Base-by-base conservation (phyloP, 2,888 invertebrate species). In the Melipona bicolor region DNA sequence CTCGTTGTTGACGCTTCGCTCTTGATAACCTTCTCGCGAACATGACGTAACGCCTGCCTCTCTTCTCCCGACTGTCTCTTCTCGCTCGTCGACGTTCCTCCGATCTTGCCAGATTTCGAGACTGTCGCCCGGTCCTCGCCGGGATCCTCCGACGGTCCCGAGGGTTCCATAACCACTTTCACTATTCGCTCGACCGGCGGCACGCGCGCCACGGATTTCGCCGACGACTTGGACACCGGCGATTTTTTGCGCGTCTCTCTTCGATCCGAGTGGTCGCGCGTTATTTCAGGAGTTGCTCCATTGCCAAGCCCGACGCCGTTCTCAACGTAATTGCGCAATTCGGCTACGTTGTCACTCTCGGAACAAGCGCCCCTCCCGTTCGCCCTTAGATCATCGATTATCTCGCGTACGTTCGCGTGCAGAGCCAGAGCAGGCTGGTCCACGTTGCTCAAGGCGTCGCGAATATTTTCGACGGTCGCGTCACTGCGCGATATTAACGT, bases 281-380 rank as follows among this genome's bases (percentile, higher is more conserved):
- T 87, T 88, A 89, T 89, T 89, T 89, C 83, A 73, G 69, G 77
- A 80, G 52, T 62, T 72, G 81, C 77, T 52, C 67, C 83, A 82
- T 67, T 83, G 89, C 87, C 88, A 87, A 84, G 80, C 72, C 43
- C 49, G 67, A 67, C 81, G 75, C 71, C 78, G 64, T 56, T 65
- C 71, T 72, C 82, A 13, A 73, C 65, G 43, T 62, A 74, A 67
- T 89, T 81, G 49, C 81, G 81, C 74, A 87, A 89, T 67, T 36
- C 79, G 54, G 67, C n/a, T 61, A 74, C 59, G 77, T 64, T 81
- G 87, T 87, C 87, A 77, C 61, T 80, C 43, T 65, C 78, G 27
- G 74, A 32, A 68, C 62, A 15, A 24, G 36, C 59, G 32, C 62
- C 27, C 49, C 54, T 49, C 19, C 61, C 74, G 59, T 4, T 4